Conservation (phyloP, 2,113 vertebrate species). For the Lanius ludovicianus region DNA sequence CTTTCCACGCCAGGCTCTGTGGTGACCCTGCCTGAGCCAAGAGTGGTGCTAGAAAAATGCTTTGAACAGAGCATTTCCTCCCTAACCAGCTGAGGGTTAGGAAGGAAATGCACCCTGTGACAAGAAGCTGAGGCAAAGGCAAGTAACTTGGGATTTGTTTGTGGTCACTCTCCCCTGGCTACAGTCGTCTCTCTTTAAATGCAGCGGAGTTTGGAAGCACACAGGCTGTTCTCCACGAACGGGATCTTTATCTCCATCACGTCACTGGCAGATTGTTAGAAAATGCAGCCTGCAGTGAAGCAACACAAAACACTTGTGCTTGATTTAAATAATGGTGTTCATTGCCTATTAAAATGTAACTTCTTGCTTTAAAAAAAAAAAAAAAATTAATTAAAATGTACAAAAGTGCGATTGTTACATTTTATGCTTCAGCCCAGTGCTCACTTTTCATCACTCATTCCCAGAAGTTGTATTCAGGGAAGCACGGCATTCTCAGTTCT, state of each 20-base stretch:
- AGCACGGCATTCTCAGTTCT: not conserved
- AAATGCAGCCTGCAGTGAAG: not conserved
- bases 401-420: conserved; percentile 14
- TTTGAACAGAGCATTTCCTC: not conserved
- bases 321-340: conserved; percentile 37
- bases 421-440: conserved; percentile 8
- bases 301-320: not conserved
- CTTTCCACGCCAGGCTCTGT: fast-evolving
- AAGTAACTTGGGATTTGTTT: not conserved
- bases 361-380: conserved; percentile 11
- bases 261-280: not conserved
- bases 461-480: conserved; percentile 23
- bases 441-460: not conserved
- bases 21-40: not conserved
- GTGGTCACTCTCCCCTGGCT: not conserved
- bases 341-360: conserved; percentile 40
- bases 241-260: not conserved
- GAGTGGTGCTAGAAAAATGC: not conserved
- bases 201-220: not conserved
- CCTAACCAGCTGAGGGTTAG: not conserved
- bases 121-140: not conserved
- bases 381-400: conserved; percentile 41
- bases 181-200: not conserved
- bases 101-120: not conserved
- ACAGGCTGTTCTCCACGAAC: fast-evolving